Evolutionary conservation across 1,140 invertebrate genomes (phyloP).

Genomic region (Stegodyphus mimosarum): DNA sequence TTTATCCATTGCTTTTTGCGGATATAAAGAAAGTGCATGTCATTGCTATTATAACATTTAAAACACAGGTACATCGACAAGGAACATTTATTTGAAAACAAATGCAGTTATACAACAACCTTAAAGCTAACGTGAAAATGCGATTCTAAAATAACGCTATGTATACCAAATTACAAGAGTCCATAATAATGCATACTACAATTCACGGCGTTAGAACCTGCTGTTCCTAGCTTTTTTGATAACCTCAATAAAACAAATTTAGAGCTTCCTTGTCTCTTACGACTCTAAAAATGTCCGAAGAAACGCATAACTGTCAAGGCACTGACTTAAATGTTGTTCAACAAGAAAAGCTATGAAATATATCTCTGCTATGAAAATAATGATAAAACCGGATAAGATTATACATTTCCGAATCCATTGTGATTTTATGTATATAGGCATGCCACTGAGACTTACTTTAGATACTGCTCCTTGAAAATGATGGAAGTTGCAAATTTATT

Average conservation of each 20-base stretch:
- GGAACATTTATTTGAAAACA: background rate
- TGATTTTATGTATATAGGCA: background rate
- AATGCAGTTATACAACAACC: background rate
- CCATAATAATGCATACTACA: background rate
- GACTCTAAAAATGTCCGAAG: slow-evolving; percentile 30
- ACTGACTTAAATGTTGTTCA: slow-evolving; percentile 28
- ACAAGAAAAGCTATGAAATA: slow-evolving; percentile 1
- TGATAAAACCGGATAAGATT: background rate
- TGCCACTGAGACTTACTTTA: background rate
- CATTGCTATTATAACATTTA: too few relatives aligned
- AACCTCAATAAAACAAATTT: slow-evolving; percentile 44
- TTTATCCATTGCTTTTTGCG: too few relatives aligned
- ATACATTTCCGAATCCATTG: background rate
- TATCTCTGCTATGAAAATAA: background rate
- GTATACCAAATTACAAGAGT: slow-evolving; percentile 37
- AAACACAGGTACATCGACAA: background rate
- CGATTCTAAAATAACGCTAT: background rate
- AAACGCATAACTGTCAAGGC: slow-evolving; percentile 33
- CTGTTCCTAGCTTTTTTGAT: slow-evolving; percentile 36
- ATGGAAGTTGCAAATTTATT: too few relatives aligned
- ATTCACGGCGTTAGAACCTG: background rate
- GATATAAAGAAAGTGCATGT: too few relatives aligned
- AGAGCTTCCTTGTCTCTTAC: slow-evolving; percentile 19
- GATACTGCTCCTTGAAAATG: too few relatives aligned
- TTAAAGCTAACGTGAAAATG: slow-evolving; percentile 11